Percentiles rank a stretch among this genome's conserved stretches.
phyloP scores from a whole-genome alignment of 2,113 vertebrate species.

The Rhynchomys soricoides region DNA sequence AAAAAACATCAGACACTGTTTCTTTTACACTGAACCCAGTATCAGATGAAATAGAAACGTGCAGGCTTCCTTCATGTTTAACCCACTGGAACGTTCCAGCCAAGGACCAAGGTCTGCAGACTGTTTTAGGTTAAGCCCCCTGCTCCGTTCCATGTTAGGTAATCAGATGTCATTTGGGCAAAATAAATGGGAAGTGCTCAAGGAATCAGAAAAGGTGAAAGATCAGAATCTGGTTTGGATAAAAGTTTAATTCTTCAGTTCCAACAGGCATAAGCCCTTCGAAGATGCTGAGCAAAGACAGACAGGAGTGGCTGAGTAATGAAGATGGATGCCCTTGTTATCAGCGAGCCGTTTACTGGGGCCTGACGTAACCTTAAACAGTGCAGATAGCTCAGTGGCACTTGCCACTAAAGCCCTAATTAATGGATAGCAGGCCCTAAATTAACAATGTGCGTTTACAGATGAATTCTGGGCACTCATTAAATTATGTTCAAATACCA shows the following conservation, averaged over 20 bases:
- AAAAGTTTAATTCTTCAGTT: slow-evolving; percentile 95
- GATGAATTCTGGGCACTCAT: slow-evolving; percentile 93
- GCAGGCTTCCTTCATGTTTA: slow-evolving; percentile 81
- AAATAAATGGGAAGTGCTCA: slow-evolving; percentile 93
- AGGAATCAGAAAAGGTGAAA: slow-evolving; percentile 94
- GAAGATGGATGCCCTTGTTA: slow-evolving; percentile 99
- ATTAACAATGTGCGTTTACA: slow-evolving; percentile 93
- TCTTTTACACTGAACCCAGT: slow-evolving; percentile 79
- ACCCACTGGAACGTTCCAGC: slow-evolving; percentile 80
- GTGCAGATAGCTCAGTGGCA: slow-evolving; percentile 94
- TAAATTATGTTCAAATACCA: slow-evolving; percentile 90
- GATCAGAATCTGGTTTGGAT: slow-evolving; percentile 94
- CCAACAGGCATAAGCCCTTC: slow-evolving; percentile 90
- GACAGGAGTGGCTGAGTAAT: slow-evolving; percentile 95
- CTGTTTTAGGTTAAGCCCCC: slow-evolving; percentile 86
- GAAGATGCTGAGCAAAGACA: slow-evolving; percentile 91
- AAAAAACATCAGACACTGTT: slow-evolving; percentile 83
- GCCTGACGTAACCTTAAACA: slow-evolving; percentile 99
- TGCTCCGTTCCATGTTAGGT: slow-evolving; percentile 88
- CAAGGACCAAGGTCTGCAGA: slow-evolving; percentile 77
- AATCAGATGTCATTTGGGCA: slow-evolving; percentile 90
- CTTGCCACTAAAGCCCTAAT: slow-evolving; percentile 96
- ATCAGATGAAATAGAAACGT: slow-evolving; percentile 86
- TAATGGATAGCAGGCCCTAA: slow-evolving; percentile 95
- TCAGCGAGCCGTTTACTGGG: slow-evolving; percentile 96